These are phyloP conservation scores for Sinocyclocheilus anshuiensis DNA, from an alignment of 2,113 vertebrate species.

Conservation along the genomic window DNA sequence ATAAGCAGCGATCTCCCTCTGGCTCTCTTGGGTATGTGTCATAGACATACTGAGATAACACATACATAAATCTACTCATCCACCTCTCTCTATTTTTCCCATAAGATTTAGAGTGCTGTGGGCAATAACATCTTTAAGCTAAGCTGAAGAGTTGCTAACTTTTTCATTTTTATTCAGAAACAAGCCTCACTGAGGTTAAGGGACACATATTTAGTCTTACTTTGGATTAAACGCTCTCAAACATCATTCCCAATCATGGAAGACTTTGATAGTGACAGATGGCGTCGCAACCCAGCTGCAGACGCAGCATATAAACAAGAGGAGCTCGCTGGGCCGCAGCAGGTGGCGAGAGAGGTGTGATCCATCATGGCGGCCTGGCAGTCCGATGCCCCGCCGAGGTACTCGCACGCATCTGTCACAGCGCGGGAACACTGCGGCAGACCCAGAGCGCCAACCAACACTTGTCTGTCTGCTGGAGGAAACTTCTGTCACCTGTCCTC, in stretches of 20 bases:
- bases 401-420: slow-evolving; percentile 32
- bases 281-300: slow-evolving; percentile 2
- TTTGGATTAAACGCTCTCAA: not conserved
- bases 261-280: slow-evolving; percentile 38
- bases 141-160: not conserved
- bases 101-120: not conserved
- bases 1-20: slow-evolving; percentile 40
- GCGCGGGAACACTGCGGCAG: not conserved
- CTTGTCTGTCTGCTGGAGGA: slow-evolving; percentile 10
- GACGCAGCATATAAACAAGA: slow-evolving; percentile 35
- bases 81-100: not conserved
- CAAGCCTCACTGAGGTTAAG: not conserved
- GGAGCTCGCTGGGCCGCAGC: not conserved
- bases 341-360: slow-evolving; percentile 36
- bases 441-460: not conserved
- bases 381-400: not conserved
- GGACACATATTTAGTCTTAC: not conserved
- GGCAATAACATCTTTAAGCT: not conserved
- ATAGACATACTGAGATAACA: slow-evolving; percentile 17
- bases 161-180: not conserved
- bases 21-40: slow-evolving; percentile 36
- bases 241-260: not conserved
- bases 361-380: slow-evolving; percentile 40
- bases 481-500: not conserved
- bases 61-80: not conserved